phyloP scores from a whole-genome alignment of 2,888 invertebrate genomes.

The Chloromyia formosa region DNA sequence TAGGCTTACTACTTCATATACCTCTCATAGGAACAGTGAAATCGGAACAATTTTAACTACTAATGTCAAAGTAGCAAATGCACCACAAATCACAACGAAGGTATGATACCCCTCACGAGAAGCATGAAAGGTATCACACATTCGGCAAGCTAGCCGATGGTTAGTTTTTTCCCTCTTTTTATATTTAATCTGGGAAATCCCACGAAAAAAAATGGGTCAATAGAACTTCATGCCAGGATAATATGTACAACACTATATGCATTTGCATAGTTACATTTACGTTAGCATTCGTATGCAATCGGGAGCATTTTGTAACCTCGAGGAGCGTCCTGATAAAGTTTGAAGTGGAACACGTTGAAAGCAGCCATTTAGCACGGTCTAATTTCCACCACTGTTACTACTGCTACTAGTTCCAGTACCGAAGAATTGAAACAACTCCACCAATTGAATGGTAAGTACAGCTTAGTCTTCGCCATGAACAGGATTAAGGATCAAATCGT shows the following conservation, averaged over 20 bases:
- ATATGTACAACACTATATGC: background rate
- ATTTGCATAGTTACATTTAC: background rate
- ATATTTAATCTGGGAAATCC: too few relatives aligned
- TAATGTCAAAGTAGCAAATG: too few relatives aligned
- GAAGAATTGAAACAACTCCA: background rate
- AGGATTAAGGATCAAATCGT: background rate
- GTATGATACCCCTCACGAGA: too few relatives aligned
- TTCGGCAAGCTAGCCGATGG: too few relatives aligned
- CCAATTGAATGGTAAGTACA: background rate
- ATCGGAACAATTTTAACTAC: too few relatives aligned
- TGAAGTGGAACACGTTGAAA: background rate
- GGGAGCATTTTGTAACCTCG: background rate
- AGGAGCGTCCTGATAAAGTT: background rate
- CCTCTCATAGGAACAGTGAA: too few relatives aligned
- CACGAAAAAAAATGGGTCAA: background rate
- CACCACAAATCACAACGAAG: too few relatives aligned
- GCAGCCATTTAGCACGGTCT: background rate
- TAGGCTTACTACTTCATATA: too few relatives aligned
- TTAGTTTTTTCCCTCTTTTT: too few relatives aligned
- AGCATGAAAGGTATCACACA: too few relatives aligned
- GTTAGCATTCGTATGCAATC: too few relatives aligned
- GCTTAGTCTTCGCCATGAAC: background rate
- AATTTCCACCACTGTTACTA: too few relatives aligned
- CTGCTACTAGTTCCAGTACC: background rate
- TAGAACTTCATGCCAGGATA: background rate